Conservation (phyloP, 2,113 vertebrate species). For the Ailuropoda melanoleuca region DNA sequence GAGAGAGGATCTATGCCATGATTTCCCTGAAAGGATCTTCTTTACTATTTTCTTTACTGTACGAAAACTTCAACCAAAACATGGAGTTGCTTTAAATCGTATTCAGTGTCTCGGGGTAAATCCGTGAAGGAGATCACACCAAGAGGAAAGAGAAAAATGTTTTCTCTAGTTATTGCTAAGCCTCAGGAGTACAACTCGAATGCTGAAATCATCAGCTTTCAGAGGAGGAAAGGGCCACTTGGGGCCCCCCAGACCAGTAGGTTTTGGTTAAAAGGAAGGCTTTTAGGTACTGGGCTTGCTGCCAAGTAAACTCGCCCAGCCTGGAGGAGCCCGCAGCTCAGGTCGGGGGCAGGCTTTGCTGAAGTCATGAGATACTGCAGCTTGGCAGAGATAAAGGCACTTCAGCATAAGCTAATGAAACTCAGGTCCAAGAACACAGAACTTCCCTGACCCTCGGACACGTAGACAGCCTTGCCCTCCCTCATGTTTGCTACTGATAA, state of each 20-base stretch:
- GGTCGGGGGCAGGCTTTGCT: background rate
- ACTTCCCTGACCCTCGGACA: background rate
- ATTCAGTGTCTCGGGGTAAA: background rate
- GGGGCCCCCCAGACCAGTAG: too few relatives aligned
- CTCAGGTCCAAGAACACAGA: background rate
- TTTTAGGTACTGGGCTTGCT: background rate
- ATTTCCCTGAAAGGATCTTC: background rate
- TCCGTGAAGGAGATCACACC: background rate
- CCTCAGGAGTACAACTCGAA: background rate
- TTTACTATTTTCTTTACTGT: background rate
- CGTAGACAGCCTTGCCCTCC: background rate
- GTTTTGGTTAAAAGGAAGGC: background rate
- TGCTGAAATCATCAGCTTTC: background rate
- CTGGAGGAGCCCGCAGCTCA: background rate
- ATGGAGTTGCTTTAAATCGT: accelerated
- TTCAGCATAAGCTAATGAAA: background rate
- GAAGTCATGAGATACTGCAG: background rate
- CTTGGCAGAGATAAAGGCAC: background rate
- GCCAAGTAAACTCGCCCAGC: background rate
- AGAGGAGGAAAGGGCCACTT: background rate
- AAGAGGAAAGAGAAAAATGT: background rate
- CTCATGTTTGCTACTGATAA: slow-evolving; percentile 47
- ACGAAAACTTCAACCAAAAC: background rate
- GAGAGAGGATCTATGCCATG: background rate
- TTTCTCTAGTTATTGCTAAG: background rate